Conservation (phyloP, 37 sponge, comb jelly and placozoan genomes). For the Halichondria panicea region DNA sequence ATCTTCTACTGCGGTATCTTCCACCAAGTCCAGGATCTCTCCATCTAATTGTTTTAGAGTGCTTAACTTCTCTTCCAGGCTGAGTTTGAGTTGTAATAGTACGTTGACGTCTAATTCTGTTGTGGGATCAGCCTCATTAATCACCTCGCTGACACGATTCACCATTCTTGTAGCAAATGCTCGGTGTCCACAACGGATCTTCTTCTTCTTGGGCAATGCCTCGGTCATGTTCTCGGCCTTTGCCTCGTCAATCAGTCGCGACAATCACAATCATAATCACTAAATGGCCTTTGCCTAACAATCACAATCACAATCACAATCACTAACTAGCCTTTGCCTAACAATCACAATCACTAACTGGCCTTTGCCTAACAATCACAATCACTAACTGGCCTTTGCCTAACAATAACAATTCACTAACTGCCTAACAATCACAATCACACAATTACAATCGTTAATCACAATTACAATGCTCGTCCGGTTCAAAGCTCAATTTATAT, state of each 20-base stretch:
- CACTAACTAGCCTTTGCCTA: too few relatives aligned
- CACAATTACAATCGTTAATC: too few relatives aligned
- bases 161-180: slow-evolving; percentile 17
- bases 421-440: too few relatives aligned
- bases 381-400: too few relatives aligned
- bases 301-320: not conserved
- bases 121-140: not conserved
- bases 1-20: not conserved
- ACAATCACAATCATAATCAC: not conserved
- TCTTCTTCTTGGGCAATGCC: not conserved
- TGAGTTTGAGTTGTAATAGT: not conserved
- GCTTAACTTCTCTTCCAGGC: slow-evolving; percentile 7
- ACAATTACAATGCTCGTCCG: too few relatives aligned
- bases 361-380: not conserved
- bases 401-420: too few relatives aligned
- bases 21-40: slow-evolving; percentile 14
- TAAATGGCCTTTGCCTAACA: not conserved
- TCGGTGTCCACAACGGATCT: slow-evolving; percentile 21
- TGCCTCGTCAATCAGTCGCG: not conserved
- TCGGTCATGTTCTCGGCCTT: not conserved
- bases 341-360: too few relatives aligned
- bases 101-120: not conserved
- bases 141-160: not conserved
- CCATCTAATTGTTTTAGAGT: not conserved
- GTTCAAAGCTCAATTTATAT: too few relatives aligned